Percentiles rank a stretch among this genome's conserved stretches.
These are phyloP conservation scores for Spea multiplicata DNA, from an alignment of 2,113 vertebrate species.

Conservation along the genomic window DNA sequence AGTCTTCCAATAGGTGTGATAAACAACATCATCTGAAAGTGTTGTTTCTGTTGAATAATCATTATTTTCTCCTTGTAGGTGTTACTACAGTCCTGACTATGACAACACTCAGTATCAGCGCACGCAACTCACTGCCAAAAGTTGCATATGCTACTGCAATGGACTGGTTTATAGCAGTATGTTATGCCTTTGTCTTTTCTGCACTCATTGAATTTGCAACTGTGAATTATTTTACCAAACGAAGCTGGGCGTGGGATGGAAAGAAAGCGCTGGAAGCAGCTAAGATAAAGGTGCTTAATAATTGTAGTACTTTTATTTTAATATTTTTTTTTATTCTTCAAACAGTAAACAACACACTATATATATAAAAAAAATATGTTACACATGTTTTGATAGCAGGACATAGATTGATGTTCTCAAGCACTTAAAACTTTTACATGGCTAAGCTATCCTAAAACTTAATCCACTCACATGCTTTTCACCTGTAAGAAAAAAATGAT, in stretches of 20 bases:
- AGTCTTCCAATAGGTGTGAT: too few species aligned
- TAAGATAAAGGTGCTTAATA: conserved; percentile 80
- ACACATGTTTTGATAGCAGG: too few species aligned
- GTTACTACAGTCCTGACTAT: conserved; percentile 97
- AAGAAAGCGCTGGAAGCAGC: conserved; percentile 93
- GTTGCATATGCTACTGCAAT: conserved; percentile 97
- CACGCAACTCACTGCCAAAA: conserved; percentile 93
- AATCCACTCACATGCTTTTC: too few species aligned
- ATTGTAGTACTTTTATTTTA: too few species aligned
- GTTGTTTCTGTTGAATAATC: background rate
- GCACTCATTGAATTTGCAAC: conserved; percentile 96
- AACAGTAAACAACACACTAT: too few species aligned
- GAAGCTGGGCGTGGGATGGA: conserved; percentile 99
- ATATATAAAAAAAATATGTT: too few species aligned
- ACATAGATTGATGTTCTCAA: too few species aligned
- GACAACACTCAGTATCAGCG: conserved; percentile 97
- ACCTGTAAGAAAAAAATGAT: too few species aligned
- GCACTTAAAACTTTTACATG: too few species aligned
- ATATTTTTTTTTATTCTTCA: too few species aligned
- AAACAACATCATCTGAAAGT: too few species aligned
- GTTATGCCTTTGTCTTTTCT: conserved; percentile 96
- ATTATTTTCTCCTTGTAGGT: conserved; percentile 63
- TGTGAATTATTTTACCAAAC: conserved; percentile 97
- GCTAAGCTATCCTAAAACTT: too few species aligned
- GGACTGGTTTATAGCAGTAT: conserved; percentile 99